Conservation (phyloP, 2,113 vertebrate genomes). For the Tragelaphus scriptus region DNA sequence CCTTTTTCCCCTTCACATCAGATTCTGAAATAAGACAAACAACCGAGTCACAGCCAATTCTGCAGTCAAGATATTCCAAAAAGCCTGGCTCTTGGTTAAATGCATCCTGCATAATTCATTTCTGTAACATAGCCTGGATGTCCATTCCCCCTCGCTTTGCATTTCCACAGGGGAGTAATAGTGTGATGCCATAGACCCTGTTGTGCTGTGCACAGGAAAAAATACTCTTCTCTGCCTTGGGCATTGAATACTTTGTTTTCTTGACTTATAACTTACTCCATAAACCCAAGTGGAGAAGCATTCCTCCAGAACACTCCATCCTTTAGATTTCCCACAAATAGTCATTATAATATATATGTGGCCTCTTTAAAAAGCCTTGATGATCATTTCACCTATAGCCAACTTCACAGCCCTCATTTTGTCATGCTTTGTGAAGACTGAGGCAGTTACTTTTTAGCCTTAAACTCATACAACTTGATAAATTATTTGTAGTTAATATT, state of each 20-base stretch:
- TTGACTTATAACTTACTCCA: background rate
- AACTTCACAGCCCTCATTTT: background rate
- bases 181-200: background rate
- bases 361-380: background rate
- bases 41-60: conserved; percentile 29
- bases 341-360: background rate
- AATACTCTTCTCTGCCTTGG: background rate
- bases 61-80: background rate
- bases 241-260: background rate
- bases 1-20: background rate
- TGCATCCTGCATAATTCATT: conserved; percentile 2
- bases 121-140: background rate
- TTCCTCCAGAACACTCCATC: background rate
- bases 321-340: background rate
- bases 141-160: background rate
- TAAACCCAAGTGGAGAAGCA: background rate
- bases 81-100: conserved; percentile 17
- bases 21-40: conserved; percentile 42
- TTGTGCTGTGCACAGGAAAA: background rate
- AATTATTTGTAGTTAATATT: conserved; percentile 40
- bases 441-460: background rate
- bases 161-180: background rate
- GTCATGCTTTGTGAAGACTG: background rate
- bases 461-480: background rate
- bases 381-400: background rate